Conservation (phyloP, 2,888 invertebrate species). For the Microdon myrmicae region DNA sequence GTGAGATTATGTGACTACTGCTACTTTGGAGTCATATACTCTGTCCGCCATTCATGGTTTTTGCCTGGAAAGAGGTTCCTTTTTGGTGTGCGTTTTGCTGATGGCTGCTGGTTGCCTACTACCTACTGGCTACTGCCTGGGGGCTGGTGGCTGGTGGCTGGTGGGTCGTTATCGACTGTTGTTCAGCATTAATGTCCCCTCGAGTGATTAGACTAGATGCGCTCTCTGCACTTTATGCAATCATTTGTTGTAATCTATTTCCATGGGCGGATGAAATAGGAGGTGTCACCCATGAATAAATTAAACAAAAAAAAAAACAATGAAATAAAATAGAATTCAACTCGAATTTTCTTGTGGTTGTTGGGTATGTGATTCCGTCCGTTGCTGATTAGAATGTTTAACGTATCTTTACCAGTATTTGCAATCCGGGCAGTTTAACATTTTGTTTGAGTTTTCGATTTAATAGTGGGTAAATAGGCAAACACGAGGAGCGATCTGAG, state of each 20-base stretch:
- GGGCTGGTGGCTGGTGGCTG: constrained; percentile 13
- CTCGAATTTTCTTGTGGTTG: too few species aligned
- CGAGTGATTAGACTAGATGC: constrained; percentile 40
- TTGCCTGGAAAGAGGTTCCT: constrained; percentile 30
- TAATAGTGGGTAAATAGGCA: too few species aligned
- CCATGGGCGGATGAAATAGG: constrained; percentile 38
- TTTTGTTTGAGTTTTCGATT: too few species aligned
- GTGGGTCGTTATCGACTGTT: neutral
- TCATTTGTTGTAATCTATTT: constrained; percentile 31
- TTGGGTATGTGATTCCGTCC: too few species aligned
- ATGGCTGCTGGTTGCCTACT: too few species aligned
- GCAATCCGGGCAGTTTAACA: too few species aligned
- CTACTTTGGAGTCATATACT: constrained; percentile 22
- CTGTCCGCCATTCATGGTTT: constrained; percentile 39
- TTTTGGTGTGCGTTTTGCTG: constrained; percentile 9
- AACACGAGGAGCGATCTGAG: too few species aligned
- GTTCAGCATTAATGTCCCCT: constrained; percentile 19
- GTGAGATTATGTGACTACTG: constrained; percentile 19
- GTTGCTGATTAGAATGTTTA: too few species aligned
- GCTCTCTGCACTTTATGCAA: constrained; percentile 35
- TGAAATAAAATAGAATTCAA: too few species aligned
- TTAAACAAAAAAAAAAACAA: too few species aligned
- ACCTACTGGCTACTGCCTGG: too few species aligned
- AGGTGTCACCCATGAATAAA: neutral
- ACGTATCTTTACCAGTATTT: too few species aligned